phyloP scores from a whole-genome alignment of 2,888 invertebrate species.

The Latheticus oryzae region DNA sequence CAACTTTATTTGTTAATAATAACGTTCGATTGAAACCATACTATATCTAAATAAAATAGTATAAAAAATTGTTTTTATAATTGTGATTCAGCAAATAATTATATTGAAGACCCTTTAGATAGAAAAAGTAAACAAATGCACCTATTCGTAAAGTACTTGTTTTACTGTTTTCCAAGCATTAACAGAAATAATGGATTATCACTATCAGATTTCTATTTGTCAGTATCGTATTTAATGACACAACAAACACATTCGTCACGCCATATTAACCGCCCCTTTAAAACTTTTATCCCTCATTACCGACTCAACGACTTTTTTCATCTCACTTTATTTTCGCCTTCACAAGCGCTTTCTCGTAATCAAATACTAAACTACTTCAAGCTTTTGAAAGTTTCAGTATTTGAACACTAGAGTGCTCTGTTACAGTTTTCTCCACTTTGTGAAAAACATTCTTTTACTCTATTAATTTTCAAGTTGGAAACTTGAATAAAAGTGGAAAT shows the following conservation, averaged over 20 bases:
- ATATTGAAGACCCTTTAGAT: too few species aligned
- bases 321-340: neutral
- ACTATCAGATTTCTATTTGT: slow-evolving; percentile 46
- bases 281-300: slow-evolving; percentile 4
- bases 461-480: neutral
- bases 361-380: slow-evolving; percentile 1
- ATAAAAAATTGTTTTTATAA: too few species aligned
- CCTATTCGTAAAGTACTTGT: too few species aligned
- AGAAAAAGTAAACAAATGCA: too few species aligned
- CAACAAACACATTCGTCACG: slow-evolving; percentile 41
- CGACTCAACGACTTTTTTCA: neutral
- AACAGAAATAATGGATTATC: slow-evolving; percentile 12
- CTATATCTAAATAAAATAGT: too few species aligned
- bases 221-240: slow-evolving; percentile 42
- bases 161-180: slow-evolving; percentile 3
- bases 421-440: slow-evolving; percentile 3
- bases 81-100: too few species aligned
- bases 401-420: neutral
- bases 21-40: too few species aligned
- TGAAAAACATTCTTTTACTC: slow-evolving; percentile 1
- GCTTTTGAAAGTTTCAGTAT: slow-evolving; percentile 1
- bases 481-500: slow-evolving; percentile 7
- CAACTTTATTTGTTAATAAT: too few species aligned
- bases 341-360: neutral
- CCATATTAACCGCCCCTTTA: slow-evolving; percentile 3